phyloP scores from a whole-genome alignment of 2,888 invertebrate species.

The Lobophora halterata region DNA sequence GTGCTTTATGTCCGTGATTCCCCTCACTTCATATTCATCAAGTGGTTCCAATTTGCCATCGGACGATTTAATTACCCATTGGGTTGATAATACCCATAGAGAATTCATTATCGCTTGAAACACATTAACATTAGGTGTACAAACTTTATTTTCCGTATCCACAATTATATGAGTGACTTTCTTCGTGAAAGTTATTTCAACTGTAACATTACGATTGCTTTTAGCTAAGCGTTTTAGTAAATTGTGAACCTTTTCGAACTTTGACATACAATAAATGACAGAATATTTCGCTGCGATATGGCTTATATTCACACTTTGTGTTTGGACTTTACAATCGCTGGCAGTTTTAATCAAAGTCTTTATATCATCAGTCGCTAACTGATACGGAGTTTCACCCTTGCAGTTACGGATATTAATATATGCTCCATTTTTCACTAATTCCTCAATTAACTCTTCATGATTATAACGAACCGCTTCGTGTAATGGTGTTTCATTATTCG shows the following conservation, averaged over 20 bases:
- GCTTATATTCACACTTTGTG: constrained; percentile 56
- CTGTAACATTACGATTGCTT: constrained; percentile 53
- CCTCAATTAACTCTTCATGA: constrained; percentile 69
- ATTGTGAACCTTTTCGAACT: constrained; percentile 47
- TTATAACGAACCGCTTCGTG: constrained; percentile 83
- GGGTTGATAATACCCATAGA: constrained; percentile 79
- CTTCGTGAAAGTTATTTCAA: constrained; percentile 59
- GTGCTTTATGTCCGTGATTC: constrained; percentile 61
- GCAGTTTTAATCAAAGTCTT: constrained; percentile 47
- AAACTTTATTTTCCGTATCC: constrained; percentile 70
- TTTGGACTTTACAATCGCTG: constrained; percentile 53
- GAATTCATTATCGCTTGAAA: constrained; percentile 81
- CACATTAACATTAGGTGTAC: constrained; percentile 75
- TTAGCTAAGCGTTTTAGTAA: too few species aligned
- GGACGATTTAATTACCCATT: constrained; percentile 73
- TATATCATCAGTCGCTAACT: constrained; percentile 53
- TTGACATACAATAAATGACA: constrained; percentile 55
- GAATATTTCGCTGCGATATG: constrained; percentile 52
- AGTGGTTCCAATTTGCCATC: constrained; percentile 72
- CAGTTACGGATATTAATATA: constrained; percentile 72
- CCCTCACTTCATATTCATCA: constrained; percentile 79
- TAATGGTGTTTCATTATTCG: constrained; percentile 82
- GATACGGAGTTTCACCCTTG: constrained; percentile 76
- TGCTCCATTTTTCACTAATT: constrained; percentile 82
- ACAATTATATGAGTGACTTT: constrained; percentile 83